Conservation (phyloP, 2,113 vertebrate species). For the Aplodontia rufa region DNA sequence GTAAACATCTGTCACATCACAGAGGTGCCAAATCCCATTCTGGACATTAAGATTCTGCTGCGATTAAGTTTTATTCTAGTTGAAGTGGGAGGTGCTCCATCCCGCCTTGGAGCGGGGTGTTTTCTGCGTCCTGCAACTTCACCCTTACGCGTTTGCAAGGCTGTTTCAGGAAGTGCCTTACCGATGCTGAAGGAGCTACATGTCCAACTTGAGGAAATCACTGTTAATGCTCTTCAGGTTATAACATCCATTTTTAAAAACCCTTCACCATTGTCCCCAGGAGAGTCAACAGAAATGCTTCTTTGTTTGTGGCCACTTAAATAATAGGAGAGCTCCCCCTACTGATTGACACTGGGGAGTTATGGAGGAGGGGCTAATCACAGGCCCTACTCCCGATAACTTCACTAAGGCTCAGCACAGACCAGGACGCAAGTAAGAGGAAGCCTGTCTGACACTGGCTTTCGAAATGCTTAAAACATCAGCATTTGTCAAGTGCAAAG, state of each 20-base stretch:
- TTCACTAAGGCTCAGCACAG: background rate
- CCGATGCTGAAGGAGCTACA: background rate
- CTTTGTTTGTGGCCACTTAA: constrained; percentile 78
- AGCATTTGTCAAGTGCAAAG: constrained; percentile 70
- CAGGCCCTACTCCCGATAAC: background rate
- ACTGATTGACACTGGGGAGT: constrained; percentile 78
- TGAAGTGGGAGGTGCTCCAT: background rate
- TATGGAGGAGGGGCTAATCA: constrained; percentile 58
- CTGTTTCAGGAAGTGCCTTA: background rate
- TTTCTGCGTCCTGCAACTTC: background rate
- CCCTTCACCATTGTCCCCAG: constrained; percentile 41
- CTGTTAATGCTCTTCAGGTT: background rate
- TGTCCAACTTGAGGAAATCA: background rate
- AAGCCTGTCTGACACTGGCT: constrained; percentile 59
- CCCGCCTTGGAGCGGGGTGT: background rate
- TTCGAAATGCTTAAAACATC: constrained; percentile 74
- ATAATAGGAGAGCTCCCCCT: constrained; percentile 86
- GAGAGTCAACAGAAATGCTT: background rate
- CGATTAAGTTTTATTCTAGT: background rate
- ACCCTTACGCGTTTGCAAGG: background rate
- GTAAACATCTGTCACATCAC: background rate
- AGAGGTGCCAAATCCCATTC: background rate
- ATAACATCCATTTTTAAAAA: background rate
- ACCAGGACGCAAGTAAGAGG: constrained; percentile 62
- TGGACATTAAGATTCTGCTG: background rate